These are phyloP conservation scores for Malurus cyaneus DNA, from an alignment of 2,113 vertebrate species.

Conservation along the genomic window DNA sequence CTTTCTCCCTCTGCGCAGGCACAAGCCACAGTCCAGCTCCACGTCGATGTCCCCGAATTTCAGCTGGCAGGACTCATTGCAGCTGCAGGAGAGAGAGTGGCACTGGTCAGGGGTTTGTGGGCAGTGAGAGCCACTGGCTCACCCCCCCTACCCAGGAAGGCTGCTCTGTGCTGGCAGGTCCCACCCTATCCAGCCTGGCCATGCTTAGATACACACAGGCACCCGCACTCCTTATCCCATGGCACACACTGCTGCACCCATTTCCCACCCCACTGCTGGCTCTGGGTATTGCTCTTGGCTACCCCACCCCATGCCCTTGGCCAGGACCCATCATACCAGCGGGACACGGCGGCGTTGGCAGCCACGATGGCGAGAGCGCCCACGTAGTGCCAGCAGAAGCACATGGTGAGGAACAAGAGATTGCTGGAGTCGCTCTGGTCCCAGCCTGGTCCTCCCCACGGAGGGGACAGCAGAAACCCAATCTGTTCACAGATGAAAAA, in stretches of 20 bases:
- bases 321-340: conserved; percentile 71
- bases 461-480: conserved; percentile 84
- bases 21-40: conserved; percentile 55
- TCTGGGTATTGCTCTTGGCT: not conserved
- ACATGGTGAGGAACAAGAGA: conserved; percentile 84
- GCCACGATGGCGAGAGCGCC: conserved; percentile 66
- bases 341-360: conserved; percentile 60
- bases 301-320: rapidly evolving
- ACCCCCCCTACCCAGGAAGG: not conserved
- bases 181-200: not conserved
- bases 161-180: rapidly evolving
- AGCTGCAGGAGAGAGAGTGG: not conserved
- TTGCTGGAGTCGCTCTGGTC: conserved; percentile 67
- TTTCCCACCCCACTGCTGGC: rapidly evolving
- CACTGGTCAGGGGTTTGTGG: not conserved
- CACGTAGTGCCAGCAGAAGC: conserved; percentile 87
- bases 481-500: conserved; percentile 69
- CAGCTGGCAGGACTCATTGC: conserved; percentile 37
- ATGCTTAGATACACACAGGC: rapidly evolving
- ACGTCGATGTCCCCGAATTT: conserved; percentile 4
- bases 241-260: rapidly evolving
- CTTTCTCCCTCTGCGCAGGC: not conserved
- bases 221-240: rapidly evolving
- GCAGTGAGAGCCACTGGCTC: not conserved
- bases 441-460: conserved; percentile 76